Base-by-base conservation (phyloP, 2,797 vertebrate genomes). In the Xenentodon cancila region DNA sequence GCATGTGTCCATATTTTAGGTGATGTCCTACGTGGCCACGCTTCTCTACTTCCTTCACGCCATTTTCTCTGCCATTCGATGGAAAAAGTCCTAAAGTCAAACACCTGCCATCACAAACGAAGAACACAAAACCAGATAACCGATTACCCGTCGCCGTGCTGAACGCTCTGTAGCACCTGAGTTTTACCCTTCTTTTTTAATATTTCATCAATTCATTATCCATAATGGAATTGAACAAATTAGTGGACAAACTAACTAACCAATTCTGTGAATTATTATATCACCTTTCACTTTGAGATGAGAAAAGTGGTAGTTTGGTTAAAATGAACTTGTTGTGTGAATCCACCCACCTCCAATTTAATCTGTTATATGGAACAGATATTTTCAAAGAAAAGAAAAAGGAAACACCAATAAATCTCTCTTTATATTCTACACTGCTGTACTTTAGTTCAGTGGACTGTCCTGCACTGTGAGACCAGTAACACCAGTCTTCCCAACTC, bases 1-100 rank as follows among this genome's bases (percentile, higher is more conserved):
- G 25, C 16, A 20, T 17, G 4, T 15, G 7, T 46, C 0, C 53
- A 0, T 69, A 42, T 64, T 61, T 72, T 18, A 93, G 91, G 92
- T 93, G 53, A 91, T 93, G 90, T 90, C 88, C 9, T 84, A 61
- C 1, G 0, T 86, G 18, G 82, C 86, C 59, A 92, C 90, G 5
- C 80, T 92, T 18, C 73, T 92, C 54, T 93, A 94, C 82, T 86
- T 90, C 64, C 4, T 92, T 11, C 92, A 93, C 1, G 52, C 90
- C 59, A 77, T 93, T 69, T 85, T 92, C 70, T 93, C 91, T 2
- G 87, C 82, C 42, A 80, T 87, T 21, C 74, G 91, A 70, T 93
- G 92, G 90, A 91, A 73, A 61, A 88, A 74, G 8, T 73, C 79
- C 48, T 91, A 73, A 80, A 55, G 16, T 21, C 7, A 40, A 34